phyloP scores from a whole-genome alignment of 2,888 invertebrate species.

The Caradrina kadenii region DNA sequence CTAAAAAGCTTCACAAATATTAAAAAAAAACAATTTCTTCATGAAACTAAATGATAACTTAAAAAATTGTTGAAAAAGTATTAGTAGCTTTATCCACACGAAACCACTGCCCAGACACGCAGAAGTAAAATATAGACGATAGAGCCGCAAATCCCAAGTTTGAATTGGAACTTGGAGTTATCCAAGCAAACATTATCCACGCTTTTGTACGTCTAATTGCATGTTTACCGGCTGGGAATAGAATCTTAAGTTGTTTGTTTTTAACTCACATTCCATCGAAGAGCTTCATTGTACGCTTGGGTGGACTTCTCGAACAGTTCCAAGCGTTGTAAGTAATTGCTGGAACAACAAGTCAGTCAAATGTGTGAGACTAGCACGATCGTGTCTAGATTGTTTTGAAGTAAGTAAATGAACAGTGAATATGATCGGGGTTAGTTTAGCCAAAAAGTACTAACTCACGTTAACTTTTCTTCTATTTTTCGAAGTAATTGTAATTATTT shows the following conservation, averaged over 20 bases:
- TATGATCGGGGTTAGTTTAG: not conserved
- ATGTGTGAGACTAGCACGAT: constrained; percentile 17
- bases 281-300: constrained; percentile 85
- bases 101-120: not conserved
- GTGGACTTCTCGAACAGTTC: constrained; percentile 86
- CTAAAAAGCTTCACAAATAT: too few species aligned
- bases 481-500: too few species aligned
- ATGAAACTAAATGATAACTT: not conserved
- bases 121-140: constrained; percentile 18
- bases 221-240: constrained; percentile 72
- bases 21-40: too few species aligned
- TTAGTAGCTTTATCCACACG: not conserved
- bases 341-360: constrained; percentile 66
- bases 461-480: too few species aligned
- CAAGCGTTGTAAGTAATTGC: constrained; percentile 86
- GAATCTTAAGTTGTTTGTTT: constrained; percentile 70
- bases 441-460: too few species aligned
- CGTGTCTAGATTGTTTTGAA: constrained; percentile 29
- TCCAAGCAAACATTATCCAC: constrained; percentile 70
- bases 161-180: constrained; percentile 47
- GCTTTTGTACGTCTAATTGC: constrained; percentile 71
- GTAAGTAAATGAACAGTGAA: constrained; percentile 2
- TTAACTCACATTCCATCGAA: constrained; percentile 86
- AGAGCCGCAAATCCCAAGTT: constrained; percentile 17
- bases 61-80: not conserved